Evolutionary conservation across 1,140 invertebrate species (phyloP), one percentile per base, ranked within the genome.

Genomic region (Batillaria attramentaria): DNA sequence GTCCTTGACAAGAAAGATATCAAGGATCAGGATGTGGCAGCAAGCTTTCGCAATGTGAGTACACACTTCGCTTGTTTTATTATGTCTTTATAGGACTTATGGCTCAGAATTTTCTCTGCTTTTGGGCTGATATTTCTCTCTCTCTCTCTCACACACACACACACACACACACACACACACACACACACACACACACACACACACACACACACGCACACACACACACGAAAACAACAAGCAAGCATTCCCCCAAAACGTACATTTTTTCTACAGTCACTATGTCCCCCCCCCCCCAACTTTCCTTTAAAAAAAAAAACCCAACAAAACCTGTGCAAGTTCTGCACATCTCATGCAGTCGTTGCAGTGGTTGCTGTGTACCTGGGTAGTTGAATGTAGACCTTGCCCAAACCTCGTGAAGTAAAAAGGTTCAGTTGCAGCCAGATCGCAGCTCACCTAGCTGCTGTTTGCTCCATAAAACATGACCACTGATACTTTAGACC

Each of bases 1-100:
- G 80, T 81, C 13, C 80, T 81, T 54, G 76, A 81, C 62, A 77
- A 72, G 39, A 81, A 78, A 50, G 76, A 81, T 41, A 72, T 81
- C 70, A 78, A 77, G 76, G 80, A 81, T 46, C 76, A 78, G 37
- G 76, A 81, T 62, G 80, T 81, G 43, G 80, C 80, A 28, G 65
- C 57, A 46, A 81, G 76, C 69, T 81, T 75, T 81, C 80, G 76
- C 6, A 81, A 78, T 62, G 80, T 81, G 66, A 78, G 80, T 81
- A 13, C 28, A 10, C 13, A 54, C 16, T 50, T 5, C 33, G 6
- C 37, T 5, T 69, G 5, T 69, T 5, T 69, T 3, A n/a, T 3
- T 42, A 28, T 57, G 43, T 39, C 31, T 73, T 5, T 41, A 13
- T 73, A 41, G 39, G 39, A 33, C 16, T 24, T 31, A 28, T 69